A percentile compares a stretch with the other conserved stretches of the same genome.
Conservation (phyloP, 2,888 invertebrate species). For the Leucophenga maculata region DNA sequence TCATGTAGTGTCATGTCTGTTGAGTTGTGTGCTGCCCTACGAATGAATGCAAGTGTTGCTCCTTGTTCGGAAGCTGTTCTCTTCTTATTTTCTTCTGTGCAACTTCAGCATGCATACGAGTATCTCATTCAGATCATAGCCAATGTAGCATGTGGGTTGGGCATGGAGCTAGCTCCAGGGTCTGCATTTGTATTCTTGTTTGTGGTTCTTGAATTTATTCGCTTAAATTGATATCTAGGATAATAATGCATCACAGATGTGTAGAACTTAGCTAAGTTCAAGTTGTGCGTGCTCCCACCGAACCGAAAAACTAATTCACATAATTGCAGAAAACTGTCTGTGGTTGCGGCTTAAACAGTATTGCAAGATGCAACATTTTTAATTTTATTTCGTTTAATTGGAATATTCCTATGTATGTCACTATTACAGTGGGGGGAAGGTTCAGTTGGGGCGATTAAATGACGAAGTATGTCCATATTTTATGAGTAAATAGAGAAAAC, state of each 20-base stretch:
- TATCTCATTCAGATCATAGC: too few relatives aligned
- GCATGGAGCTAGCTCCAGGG: neutral
- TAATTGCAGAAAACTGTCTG: neutral
- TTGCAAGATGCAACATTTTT: neutral
- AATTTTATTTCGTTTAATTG: neutral
- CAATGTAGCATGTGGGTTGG: too few relatives aligned
- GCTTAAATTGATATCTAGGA: conserved; percentile 1
- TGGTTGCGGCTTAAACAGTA: neutral
- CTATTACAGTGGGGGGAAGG: too few relatives aligned
- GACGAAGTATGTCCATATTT: too few relatives aligned
- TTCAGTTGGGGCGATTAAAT: too few relatives aligned
- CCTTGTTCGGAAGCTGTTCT: neutral
- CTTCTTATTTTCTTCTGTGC: too few relatives aligned
- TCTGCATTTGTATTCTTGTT: neutral
- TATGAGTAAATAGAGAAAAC: too few relatives aligned
- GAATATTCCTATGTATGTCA: neutral
- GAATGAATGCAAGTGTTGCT: neutral
- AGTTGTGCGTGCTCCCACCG: neutral
- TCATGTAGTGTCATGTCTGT: conserved; percentile 1
- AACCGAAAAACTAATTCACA: conserved; percentile 7
- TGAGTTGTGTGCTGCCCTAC: neutral
- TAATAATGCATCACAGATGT: neutral
- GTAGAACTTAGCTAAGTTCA: neutral
- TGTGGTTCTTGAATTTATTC: conserved; percentile 7
- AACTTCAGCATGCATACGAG: too few relatives aligned